phyloP scores from a whole-genome alignment of 2,113 vertebrate species.

The Melanostigma gelatinosum region DNA sequence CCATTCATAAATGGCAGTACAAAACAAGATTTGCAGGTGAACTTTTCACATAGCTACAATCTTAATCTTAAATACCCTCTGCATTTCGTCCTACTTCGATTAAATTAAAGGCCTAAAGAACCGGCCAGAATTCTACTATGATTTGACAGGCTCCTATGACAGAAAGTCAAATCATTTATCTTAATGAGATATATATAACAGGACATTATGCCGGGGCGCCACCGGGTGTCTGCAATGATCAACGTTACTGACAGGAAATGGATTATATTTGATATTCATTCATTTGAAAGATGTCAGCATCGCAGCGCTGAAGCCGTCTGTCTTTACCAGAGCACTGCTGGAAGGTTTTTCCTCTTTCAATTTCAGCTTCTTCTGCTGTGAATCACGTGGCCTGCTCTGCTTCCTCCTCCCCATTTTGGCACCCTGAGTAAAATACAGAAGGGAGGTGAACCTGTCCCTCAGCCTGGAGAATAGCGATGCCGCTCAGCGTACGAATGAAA shows the following conservation, averaged over 20 bases:
- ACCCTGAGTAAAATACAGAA: conserved; percentile 87
- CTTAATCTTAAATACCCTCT: conserved; percentile 59
- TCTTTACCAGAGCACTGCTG: conserved; percentile 22
- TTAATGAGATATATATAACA: conserved; percentile 60
- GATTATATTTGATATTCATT: conserved; percentile 43
- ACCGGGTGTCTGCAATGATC: conserved; percentile 44
- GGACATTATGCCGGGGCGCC: conserved; percentile 51
- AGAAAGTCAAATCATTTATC: conserved; percentile 69
- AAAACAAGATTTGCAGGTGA: conserved; percentile 76
- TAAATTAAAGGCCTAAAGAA: conserved; percentile 71
- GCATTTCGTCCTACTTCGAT: conserved; percentile 58
- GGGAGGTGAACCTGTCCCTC: conserved; percentile 79
- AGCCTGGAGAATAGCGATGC: conserved; percentile 63
- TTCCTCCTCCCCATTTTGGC: conserved; percentile 85
- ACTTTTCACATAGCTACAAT: conserved; percentile 64
- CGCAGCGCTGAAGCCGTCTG: conserved; percentile 37
- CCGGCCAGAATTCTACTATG: conserved; percentile 56
- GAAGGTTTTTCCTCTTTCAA: conserved; percentile 29
- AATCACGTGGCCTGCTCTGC: conserved; percentile 75
- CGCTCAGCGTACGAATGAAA: conserved; percentile 66
- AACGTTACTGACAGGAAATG: conserved; percentile 52
- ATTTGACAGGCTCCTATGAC: conserved; percentile 59
- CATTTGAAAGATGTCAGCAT: conserved; percentile 43
- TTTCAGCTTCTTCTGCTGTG: conserved; percentile 66
- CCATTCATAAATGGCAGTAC: conserved; percentile 73